Percentiles rank a stretch among this genome's conserved stretches.
phyloP scores from a whole-genome alignment of 2,888 invertebrate genomes.

The Drymonia ruficornis region DNA sequence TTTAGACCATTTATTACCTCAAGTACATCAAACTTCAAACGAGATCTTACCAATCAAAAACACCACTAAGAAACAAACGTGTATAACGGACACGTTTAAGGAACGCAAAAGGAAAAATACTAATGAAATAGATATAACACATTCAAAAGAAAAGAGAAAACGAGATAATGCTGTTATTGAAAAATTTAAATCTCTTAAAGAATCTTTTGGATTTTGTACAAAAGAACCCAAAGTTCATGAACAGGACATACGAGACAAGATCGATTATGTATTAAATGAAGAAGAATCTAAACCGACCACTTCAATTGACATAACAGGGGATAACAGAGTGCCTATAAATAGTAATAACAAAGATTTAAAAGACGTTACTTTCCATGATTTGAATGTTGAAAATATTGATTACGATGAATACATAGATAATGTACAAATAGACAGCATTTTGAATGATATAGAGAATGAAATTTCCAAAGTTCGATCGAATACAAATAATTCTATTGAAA shows the following conservation, averaged over 20 bases:
- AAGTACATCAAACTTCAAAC: constrained; percentile 1
- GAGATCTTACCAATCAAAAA: constrained; percentile 21
- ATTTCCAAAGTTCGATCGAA: constrained; percentile 40
- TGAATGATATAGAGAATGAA: constrained; percentile 69
- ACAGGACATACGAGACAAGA: neutral
- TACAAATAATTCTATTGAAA: neutral
- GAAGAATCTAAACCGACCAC: neutral
- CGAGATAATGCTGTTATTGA: constrained; percentile 58
- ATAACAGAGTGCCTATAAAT: neutral
- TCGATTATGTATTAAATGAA: constrained; percentile 1
- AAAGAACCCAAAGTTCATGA: constrained; percentile 41
- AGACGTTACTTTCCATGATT: constrained; percentile 15
- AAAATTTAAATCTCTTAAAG: constrained; percentile 59
- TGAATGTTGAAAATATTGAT: constrained; percentile 27
- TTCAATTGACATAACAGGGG: neutral
- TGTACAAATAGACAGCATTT: constrained; percentile 55
- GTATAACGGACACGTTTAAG: constrained; percentile 55
- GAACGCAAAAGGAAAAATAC: constrained; percentile 63
- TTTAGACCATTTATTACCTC: constrained; percentile 34
- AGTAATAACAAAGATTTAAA: constrained; percentile 29
- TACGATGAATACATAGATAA: constrained; percentile 49
- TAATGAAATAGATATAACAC: constrained; percentile 39
- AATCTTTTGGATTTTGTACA: constrained; percentile 56
- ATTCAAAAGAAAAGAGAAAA: constrained; percentile 69
- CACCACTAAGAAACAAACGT: constrained; percentile 42